phyloP scores from a whole-genome alignment of 2,113 vertebrate species.

The Gracilinanus agilis region DNA sequence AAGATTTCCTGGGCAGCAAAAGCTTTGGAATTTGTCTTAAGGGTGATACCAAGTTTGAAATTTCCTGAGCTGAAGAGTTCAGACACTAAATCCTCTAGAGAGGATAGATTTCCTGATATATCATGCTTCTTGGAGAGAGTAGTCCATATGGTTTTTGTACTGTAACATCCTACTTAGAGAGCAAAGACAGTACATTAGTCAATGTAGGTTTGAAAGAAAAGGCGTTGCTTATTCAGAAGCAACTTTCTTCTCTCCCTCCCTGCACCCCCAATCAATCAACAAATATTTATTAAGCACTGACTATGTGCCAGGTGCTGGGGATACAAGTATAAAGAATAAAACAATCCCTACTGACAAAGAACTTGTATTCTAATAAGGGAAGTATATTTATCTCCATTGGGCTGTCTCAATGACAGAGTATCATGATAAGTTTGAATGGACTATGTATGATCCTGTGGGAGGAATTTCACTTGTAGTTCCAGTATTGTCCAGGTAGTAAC shows the following conservation, averaged over 20 bases:
- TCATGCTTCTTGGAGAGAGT: background rate
- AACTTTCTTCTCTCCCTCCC: background rate
- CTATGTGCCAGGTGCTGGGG: background rate
- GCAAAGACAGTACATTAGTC: background rate
- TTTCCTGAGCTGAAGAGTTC: background rate
- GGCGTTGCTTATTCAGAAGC: background rate
- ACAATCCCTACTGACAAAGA: background rate
- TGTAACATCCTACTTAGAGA: background rate
- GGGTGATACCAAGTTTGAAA: background rate
- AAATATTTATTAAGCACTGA: background rate
- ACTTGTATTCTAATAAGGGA: background rate
- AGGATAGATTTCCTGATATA: background rate
- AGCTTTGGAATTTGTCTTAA: background rate
- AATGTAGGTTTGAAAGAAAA: background rate
- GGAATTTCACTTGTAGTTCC: background rate
- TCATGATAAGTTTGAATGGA: background rate
- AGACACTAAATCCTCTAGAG: background rate
- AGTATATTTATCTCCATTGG: background rate
- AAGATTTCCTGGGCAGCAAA: background rate
- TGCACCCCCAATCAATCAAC: background rate
- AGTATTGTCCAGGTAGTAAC: background rate
- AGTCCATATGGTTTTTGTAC: background rate
- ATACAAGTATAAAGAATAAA: background rate
- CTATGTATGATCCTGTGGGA: background rate
- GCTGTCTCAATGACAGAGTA: background rate